These are phyloP conservation scores for Oryzias sinensis DNA, from an alignment of 2,797 vertebrate species.

Conservation along the genomic window DNA sequence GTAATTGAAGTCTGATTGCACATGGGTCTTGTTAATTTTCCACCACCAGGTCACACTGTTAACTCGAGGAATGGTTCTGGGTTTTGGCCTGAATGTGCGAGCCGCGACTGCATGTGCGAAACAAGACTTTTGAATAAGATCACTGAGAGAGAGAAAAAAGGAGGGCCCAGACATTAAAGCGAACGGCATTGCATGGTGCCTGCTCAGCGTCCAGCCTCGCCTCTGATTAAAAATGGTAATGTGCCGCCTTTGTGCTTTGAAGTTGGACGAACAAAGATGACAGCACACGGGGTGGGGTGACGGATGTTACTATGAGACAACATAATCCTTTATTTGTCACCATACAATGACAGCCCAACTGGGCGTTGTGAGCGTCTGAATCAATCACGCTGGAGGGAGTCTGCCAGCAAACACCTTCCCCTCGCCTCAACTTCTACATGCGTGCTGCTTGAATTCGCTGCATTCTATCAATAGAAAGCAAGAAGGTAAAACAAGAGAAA, in stretches of 20 bases:
- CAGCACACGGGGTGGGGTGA: constrained; percentile 55
- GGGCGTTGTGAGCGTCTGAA: constrained; percentile 89
- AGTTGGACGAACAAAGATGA: constrained; percentile 86
- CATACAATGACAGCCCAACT: constrained; percentile 86
- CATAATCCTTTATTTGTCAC: constrained; percentile 90
- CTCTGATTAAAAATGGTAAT: constrained; percentile 94
- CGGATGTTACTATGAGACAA: constrained; percentile 79
- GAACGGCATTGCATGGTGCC: constrained; percentile 51
- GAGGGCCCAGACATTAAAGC: constrained; percentile 69
- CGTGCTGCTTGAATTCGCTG: constrained; percentile 86
- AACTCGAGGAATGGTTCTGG: constrained; percentile 38
- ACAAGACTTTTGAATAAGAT: constrained; percentile 37
- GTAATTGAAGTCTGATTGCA: constrained; percentile 69
- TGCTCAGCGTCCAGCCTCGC: constrained; percentile 67
- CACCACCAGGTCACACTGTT: constrained; percentile 51
- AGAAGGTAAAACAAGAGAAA: too few relatives aligned
- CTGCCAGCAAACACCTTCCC: constrained; percentile 72
- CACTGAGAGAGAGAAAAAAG: constrained; percentile 32
- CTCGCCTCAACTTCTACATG: constrained; percentile 67
- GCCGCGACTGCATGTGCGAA: constrained; percentile 5
- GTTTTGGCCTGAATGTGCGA: constrained; percentile 34
- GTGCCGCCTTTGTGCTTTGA: constrained; percentile 86
- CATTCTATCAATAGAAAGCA: too few relatives aligned
- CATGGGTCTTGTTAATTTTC: constrained; percentile 70
- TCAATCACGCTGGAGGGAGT: constrained; percentile 86